Conservation (phyloP, 2,888 invertebrate species). For the Ditula angustiorana region DNA sequence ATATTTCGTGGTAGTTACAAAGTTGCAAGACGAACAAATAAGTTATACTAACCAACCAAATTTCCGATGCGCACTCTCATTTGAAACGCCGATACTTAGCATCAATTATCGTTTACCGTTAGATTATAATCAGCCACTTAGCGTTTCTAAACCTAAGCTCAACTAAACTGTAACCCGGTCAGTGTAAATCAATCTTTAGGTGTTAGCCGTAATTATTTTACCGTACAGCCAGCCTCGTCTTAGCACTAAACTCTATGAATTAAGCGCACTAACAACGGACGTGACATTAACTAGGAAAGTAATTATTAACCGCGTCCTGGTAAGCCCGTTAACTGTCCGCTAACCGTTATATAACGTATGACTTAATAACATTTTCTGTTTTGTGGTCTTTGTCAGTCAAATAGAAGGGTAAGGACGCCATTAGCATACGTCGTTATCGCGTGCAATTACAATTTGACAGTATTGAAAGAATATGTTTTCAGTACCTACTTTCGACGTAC, state of each 20-base stretch:
- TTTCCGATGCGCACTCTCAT: background rate
- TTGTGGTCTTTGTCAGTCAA: conserved; percentile 45
- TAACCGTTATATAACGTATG: conserved; percentile 54
- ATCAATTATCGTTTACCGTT: conserved; percentile 5
- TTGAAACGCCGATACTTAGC: background rate
- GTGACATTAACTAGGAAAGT: conserved; percentile 58
- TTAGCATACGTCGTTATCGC: too few relatives aligned
- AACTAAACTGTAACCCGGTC: conserved; percentile 36
- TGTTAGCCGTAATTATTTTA: conserved; percentile 49
- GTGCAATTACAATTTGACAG: too few relatives aligned
- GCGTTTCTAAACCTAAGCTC: conserved; percentile 5
- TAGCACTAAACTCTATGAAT: conserved; percentile 59
- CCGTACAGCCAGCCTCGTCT: conserved; percentile 44
- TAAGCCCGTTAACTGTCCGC: conserved; percentile 59
- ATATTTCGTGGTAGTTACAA: too few relatives aligned
- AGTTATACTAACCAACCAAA: background rate
- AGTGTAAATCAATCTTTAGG: conserved; percentile 40
- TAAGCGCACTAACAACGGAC: conserved; percentile 54
- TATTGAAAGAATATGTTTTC: too few relatives aligned
- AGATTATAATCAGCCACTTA: conserved; percentile 1
- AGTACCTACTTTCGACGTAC: too few relatives aligned
- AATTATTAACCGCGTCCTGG: conserved; percentile 62
- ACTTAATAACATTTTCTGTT: conserved; percentile 53
- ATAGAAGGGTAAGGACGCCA: conserved; percentile 29
- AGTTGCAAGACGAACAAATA: too few relatives aligned